Conservation (phyloP, 2,113 vertebrate genomes). For the Periophthalmodon schlosseri region DNA sequence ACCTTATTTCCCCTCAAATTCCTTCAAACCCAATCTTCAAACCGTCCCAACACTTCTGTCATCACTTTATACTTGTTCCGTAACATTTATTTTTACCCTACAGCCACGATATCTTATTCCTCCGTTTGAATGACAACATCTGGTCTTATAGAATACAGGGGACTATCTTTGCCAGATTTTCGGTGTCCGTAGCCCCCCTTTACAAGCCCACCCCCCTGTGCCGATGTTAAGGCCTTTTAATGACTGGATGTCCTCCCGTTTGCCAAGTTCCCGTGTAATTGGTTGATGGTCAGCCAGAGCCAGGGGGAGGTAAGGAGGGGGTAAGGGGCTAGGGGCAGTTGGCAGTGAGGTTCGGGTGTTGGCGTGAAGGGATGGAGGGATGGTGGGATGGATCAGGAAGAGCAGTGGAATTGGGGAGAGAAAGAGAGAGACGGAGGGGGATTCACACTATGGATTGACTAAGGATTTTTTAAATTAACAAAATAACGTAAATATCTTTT, state of each 20-base stretch:
- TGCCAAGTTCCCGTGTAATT: constrained; percentile 77
- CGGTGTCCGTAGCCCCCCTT: constrained; percentile 40
- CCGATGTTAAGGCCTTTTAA: constrained; percentile 71
- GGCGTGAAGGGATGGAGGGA: constrained; percentile 45
- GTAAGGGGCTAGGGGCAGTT: constrained; percentile 16
- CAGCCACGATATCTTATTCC: constrained; percentile 56
- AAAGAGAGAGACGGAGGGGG: too few relatives aligned
- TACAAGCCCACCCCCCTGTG: constrained; percentile 44
- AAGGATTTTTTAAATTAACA: too few relatives aligned
- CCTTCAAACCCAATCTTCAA: constrained; percentile 20
- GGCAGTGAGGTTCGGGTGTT: constrained; percentile 46
- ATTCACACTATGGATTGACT: too few relatives aligned
- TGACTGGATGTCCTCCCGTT: constrained; percentile 64
- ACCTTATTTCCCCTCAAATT: neutral
- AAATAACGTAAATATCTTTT: too few relatives aligned
- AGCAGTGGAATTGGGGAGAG: constrained; percentile 46
- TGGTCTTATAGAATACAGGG: constrained; percentile 56
- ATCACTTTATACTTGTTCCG: constrained; percentile 13
- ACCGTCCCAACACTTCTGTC: constrained; percentile 20
- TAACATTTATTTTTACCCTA: constrained; percentile 32
- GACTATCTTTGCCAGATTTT: constrained; percentile 52
- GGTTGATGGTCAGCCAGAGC: constrained; percentile 72
- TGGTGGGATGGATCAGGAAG: constrained; percentile 45
- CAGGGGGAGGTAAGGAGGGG: neutral
- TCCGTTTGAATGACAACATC: constrained; percentile 68